Base-by-base conservation (phyloP, 2,888 invertebrate genomes). In the Drosophila dives region DNA sequence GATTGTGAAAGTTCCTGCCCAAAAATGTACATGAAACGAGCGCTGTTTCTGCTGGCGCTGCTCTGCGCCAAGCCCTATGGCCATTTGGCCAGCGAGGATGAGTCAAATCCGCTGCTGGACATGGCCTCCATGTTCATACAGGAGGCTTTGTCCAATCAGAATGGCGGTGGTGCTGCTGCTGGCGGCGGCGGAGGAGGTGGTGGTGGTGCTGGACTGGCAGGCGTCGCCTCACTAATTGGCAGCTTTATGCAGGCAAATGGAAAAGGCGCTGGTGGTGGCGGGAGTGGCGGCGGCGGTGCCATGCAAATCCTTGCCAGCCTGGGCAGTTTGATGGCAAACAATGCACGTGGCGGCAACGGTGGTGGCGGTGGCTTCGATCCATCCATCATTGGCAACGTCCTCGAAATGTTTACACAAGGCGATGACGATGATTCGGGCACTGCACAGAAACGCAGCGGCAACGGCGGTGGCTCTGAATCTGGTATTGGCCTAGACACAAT, bases 61-160 rank as follows among this genome's bases (percentile, higher is more conserved):
- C 69, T 93, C 38, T 92, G 91, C 72, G 75, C 86, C 10, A 91
- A 90, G 65, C 87, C 92, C 69, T 90, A 85, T 67, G 82, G 87
- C 58, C 92, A 90, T 11, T 6, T 86, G 84, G 86, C 89, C 36
- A 70, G 55, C n/a, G 93, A 93, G 34, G 95, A 94, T 73, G 94
- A 94, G 45, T 93, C 95, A 1, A 95, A 94, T 86, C 95, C 95
- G 0, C 94, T 96, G 59, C 89, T 96, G 77, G 96, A 96, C 77
- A 94, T 96, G 68, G 96, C 96, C 0, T 94, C 95, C 3, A 94
- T 95, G 23, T 94, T 97, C 64, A 93, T 97, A 49, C 95, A 95
- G 85, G 95, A 95, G 84, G 95, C 95, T 85, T 55, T 92, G 55
- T 90, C 78, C 56, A 92, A 91, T 67, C 91, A 91, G 72, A 90